A percentile compares a stretch with the other conserved stretches of the same genome.
These are phyloP conservation scores for Rhyacichthys aspro DNA, from an alignment of 2,797 vertebrate species.

Conservation along the genomic window DNA sequence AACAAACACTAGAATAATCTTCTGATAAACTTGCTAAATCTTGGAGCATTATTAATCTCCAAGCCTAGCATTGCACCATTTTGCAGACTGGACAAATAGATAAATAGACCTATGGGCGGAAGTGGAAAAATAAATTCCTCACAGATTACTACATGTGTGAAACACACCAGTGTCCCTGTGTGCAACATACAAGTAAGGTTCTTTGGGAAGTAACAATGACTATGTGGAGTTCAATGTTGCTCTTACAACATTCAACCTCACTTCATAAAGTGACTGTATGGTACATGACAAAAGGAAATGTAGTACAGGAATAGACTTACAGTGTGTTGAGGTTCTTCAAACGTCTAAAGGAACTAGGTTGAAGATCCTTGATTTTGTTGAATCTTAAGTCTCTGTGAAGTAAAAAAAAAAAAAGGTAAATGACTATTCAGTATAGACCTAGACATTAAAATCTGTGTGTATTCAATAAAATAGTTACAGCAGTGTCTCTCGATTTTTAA, in stretches of 20 bases:
- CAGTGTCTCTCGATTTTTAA: constrained; percentile 19
- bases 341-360: constrained; percentile 87
- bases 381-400: constrained; percentile 92
- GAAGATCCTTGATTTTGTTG: constrained; percentile 97
- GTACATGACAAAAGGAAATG: background rate
- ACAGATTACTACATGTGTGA: constrained; percentile 64
- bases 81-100: constrained; percentile 43
- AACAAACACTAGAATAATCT: constrained; percentile 2
- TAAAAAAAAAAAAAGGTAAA: constrained; percentile 19
- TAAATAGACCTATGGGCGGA: constrained; percentile 46
- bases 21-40: constrained; percentile 1
- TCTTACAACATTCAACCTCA: background rate
- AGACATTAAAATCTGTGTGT: background rate
- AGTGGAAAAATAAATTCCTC: constrained; percentile 61
- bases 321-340: constrained; percentile 93
- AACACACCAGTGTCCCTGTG: constrained; percentile 38
- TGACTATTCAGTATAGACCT: background rate
- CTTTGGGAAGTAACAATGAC: constrained; percentile 31
- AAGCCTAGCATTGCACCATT: constrained; percentile 36
- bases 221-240: too few relatives aligned
- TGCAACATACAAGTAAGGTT: constrained; percentile 28
- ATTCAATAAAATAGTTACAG: background rate
- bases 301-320: constrained; percentile 68
- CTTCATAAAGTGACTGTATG: background rate
- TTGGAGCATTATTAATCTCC: constrained; percentile 16